phyloP scores from a whole-genome alignment of 2,797 vertebrate species.

The Lacerta viridis region DNA sequence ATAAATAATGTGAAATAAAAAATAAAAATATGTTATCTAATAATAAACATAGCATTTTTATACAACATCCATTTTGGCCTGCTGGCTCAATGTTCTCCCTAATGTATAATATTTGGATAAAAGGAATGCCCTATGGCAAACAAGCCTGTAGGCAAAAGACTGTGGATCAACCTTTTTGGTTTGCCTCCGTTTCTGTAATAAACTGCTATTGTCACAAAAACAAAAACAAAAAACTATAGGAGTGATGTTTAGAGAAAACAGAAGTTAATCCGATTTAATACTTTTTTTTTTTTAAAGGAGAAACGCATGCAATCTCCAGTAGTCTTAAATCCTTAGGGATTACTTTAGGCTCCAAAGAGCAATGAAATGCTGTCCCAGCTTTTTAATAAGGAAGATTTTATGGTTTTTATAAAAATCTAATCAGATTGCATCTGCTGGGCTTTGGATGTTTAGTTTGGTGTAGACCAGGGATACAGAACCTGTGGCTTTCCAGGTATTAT shows the following conservation, averaged over 20 bases:
- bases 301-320: slow-evolving; percentile 11
- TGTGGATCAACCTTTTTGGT: background rate
- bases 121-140: slow-evolving; percentile 24
- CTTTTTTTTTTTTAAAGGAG: slow-evolving; percentile 25
- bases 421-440: background rate
- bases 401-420: slow-evolving; percentile 36
- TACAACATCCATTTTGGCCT: too few relatives aligned
- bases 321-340: slow-evolving; percentile 28
- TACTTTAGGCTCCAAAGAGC: background rate
- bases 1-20: too few relatives aligned
- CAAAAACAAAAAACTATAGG: background rate
- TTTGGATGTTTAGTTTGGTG: slow-evolving; percentile 1
- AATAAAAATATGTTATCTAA: too few relatives aligned
- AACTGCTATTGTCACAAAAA: background rate
- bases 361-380: slow-evolving; percentile 11
- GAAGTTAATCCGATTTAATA: slow-evolving; percentile 12
- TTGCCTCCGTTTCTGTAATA: rapidly evolving
- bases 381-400: slow-evolving; percentile 47
- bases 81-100: background rate
- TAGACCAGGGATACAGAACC: background rate
- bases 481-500: background rate
- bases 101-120: slow-evolving; percentile 43
- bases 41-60: background rate
- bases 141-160: background rate
- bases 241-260: background rate